Base-by-base conservation (phyloP, 2,888 invertebrate genomes). In the Emesis furor region DNA sequence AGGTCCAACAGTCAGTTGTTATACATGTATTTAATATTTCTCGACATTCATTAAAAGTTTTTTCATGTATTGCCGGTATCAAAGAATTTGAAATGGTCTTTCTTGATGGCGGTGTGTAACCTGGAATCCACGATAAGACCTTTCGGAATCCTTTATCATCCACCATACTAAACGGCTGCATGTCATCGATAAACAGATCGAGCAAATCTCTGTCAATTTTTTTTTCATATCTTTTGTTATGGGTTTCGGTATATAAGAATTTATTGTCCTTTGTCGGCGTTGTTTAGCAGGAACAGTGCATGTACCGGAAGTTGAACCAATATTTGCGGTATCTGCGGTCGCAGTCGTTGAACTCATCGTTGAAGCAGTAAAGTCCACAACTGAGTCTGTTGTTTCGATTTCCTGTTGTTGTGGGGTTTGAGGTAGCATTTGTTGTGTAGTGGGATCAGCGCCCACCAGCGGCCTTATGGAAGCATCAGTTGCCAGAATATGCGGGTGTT, bases 1-100 rank as follows among this genome's bases (percentile, higher is more conserved):
- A 91, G 0, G 89, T 90, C 90, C 91, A 91, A 39, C 87, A 73
- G 76, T 91, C 90, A 0, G 85, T 73, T 1, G 90, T 90, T 2
- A 91, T 37, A 42, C 89, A 89, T 12, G 90, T 24, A 55, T 55
- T 55, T 24, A 71, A 14, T 72, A 35, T 65, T 39, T 14, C 14
- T 37, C 39, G 35, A 1, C n/a, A 35, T 51, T 59, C 35, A 12
- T 67, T 35, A 17, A 37, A 10, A 8, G 65, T 72, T 24, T 72
- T 37, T 8, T 62, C 62, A 30, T 77, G 65, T n/a, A 62, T 32
- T 1, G 59, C 65, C 10, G 68, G 76, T 37, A 79, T 74, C 69
- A 83, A 37, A 24, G 30, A 14, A 10, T 51, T 65, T 0, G 84
- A 87, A 12, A 88, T 42, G 0, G 82, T 82, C 81, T 88, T 87